Evolutionary conservation across 2,888 invertebrate genomes (phyloP).

Genomic region (Machimus rusticus): DNA sequence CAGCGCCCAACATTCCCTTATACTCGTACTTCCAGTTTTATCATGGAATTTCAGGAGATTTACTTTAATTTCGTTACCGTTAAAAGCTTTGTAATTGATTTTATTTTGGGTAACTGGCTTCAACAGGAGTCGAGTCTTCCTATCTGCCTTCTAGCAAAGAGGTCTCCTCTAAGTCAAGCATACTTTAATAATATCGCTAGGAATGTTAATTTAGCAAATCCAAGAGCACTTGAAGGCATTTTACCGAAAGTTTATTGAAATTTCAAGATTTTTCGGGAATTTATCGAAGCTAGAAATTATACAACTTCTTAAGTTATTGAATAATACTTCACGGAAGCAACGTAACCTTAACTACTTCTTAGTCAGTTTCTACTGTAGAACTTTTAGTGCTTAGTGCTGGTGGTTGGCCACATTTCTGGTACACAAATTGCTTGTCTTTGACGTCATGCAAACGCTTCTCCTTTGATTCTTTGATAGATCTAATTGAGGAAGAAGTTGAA

Average conservation of each 20-base stretch:
- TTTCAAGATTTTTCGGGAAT: neutral
- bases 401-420: neutral
- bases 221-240: neutral
- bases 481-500: neutral
- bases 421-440: neutral
- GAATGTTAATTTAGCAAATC: neutral
- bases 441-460: neutral
- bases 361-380: neutral
- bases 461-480: neutral
- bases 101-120: neutral
- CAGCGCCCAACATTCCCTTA: neutral
- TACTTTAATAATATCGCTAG: neutral
- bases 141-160: neutral
- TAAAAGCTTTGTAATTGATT: neutral
- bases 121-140: neutral
- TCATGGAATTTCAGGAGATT: neutral
- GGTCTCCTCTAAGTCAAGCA: neutral
- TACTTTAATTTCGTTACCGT: neutral
- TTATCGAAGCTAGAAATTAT: neutral
- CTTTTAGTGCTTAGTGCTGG: neutral
- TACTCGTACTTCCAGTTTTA: neutral
- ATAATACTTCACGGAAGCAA: neutral
- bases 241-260: neutral
- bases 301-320: neutral
- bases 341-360: neutral